These are phyloP conservation scores for Plusia festucae DNA, from an alignment of 2,888 invertebrate genomes.

Conservation along the genomic window DNA sequence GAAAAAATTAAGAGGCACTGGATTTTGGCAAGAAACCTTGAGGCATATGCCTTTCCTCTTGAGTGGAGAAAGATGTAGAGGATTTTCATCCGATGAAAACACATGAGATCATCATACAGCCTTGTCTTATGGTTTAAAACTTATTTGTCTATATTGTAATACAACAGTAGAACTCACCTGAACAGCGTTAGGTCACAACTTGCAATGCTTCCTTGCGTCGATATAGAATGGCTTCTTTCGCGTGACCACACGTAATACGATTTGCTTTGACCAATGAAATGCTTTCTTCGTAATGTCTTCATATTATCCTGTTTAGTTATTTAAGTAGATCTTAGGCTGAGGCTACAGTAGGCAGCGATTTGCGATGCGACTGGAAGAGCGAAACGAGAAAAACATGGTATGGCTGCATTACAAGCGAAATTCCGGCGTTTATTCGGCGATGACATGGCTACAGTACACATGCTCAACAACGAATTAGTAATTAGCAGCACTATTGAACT, in stretches of 20 bases:
- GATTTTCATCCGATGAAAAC: not conserved
- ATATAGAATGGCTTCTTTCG: conserved; percentile 50
- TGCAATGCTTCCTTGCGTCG: conserved; percentile 51
- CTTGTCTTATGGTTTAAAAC: not conserved
- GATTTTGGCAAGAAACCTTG: not conserved
- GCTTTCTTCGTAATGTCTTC: conserved; percentile 44
- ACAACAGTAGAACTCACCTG: conserved; percentile 61
- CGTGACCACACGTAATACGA: conserved; percentile 53
- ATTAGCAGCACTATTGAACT: too few relatives aligned
- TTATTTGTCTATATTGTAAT: not conserved
- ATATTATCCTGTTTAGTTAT: conserved; percentile 35
- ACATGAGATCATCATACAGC: not conserved
- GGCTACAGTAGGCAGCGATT: too few relatives aligned
- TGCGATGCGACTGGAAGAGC: too few relatives aligned
- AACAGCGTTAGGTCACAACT: conserved; percentile 55
- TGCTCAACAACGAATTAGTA: too few relatives aligned
- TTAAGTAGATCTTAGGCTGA: not conserved
- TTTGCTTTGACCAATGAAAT: conserved; percentile 53
- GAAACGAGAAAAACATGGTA: too few relatives aligned
- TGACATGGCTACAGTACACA: too few relatives aligned
- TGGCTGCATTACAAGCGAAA: too few relatives aligned
- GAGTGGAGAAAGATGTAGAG: not conserved
- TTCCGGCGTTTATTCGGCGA: too few relatives aligned
- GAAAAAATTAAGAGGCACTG: too few relatives aligned
- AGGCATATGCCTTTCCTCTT: too few relatives aligned